Percentiles rank a stretch among this genome's conserved stretches.
Evolutionary conservation across 2,797 vertebrate species (phyloP).

Genomic region (Enteromius afrohamiltoni): DNA sequence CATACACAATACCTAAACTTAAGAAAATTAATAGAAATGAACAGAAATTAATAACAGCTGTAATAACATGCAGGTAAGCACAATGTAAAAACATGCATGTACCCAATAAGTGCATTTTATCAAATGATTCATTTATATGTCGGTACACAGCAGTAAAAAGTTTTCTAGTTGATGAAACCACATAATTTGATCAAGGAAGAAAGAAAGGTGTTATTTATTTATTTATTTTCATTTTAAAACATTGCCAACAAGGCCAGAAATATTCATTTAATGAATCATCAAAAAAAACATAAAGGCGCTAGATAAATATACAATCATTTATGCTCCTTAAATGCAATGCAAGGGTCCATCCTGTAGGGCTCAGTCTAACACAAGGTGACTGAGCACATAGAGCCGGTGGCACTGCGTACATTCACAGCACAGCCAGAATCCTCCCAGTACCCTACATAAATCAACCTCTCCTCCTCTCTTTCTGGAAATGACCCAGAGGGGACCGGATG

Average conservation of each 20-base stretch:
- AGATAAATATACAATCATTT: background rate
- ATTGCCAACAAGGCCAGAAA: background rate
- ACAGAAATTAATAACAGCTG: too few relatives aligned
- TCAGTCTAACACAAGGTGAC: constrained; percentile 36
- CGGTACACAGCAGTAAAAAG: too few relatives aligned
- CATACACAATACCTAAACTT: too few relatives aligned
- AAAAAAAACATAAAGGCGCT: background rate
- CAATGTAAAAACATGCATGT: too few relatives aligned
- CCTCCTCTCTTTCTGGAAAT: constrained; percentile 14
- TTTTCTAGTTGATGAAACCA: background rate
- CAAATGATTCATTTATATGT: too few relatives aligned
- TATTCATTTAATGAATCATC: too few relatives aligned
- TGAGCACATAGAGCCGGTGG: background rate
- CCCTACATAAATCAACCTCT: constrained; percentile 19
- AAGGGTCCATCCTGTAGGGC: constrained; percentile 36
- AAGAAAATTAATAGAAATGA: too few relatives aligned
- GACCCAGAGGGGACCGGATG: constrained; percentile 13
- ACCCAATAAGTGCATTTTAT: too few relatives aligned
- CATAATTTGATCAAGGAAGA: background rate
- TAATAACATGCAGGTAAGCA: too few relatives aligned
- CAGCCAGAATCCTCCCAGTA: constrained; percentile 8
- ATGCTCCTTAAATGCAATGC: constrained; percentile 13
- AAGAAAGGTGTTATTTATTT: background rate
- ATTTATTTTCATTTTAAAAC: background rate
- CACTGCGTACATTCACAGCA: constrained; percentile 1